These are phyloP conservation scores for Vollenhovia emeryi DNA, from an alignment of 1,140 invertebrate genomes.

Conservation along the genomic window DNA sequence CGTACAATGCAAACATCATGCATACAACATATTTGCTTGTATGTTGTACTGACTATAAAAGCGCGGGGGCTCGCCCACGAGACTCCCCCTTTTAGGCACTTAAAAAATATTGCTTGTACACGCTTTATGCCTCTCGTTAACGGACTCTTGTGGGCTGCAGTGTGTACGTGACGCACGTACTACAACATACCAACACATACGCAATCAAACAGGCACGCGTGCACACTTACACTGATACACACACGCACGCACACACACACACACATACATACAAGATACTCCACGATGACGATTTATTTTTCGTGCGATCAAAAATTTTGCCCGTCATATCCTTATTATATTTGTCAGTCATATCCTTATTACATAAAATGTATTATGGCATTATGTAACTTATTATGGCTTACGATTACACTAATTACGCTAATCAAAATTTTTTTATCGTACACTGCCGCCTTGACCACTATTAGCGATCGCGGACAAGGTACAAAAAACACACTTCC, in stretches of 20 bases:
- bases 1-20: conserved; percentile 63
- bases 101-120: conserved; percentile 81
- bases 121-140: conserved; percentile 70
- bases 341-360: conserved; percentile 76
- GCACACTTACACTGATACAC: no score
- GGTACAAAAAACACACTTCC: conserved; percentile 39
- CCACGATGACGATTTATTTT: conserved; percentile 20
- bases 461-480: conserved; percentile 45
- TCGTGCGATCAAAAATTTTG: conserved; percentile 48
- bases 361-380: conserved; percentile 83
- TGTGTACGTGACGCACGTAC: conserved; percentile 23
- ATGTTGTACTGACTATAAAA: conserved; percentile 43
- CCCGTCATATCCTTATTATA: conserved; percentile 79
- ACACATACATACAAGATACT: conserved; percentile 46
- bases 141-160: conserved; percentile 78
- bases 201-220: conserved; percentile 35
- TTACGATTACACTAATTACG: conserved; percentile 81
- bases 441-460: conserved; percentile 80
- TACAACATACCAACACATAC: conserved; percentile 33
- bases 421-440: conserved; percentile 78
- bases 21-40: conserved; percentile 47
- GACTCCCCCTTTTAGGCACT: conserved; percentile 66
- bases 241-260: conserved; percentile 25
- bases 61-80: conserved; percentile 65
- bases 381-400: conserved; percentile 85